phyloP scores from a whole-genome alignment of 2,113 vertebrate species.

The Micronycteris hirsuta region DNA sequence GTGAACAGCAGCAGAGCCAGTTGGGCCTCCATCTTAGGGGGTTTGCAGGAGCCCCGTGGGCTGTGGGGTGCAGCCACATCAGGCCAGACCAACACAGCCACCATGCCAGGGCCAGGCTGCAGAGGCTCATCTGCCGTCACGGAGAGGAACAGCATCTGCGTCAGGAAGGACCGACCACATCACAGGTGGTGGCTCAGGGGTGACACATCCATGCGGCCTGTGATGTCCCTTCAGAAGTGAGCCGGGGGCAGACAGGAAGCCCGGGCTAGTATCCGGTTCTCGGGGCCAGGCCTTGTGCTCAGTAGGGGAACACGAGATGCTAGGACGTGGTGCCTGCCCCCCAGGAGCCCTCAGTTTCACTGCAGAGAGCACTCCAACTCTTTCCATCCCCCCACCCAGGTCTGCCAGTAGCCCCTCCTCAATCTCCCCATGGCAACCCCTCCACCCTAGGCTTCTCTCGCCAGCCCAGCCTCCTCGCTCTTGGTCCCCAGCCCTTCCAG shows the following conservation, averaged over 20 bases:
- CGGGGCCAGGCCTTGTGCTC: neutral
- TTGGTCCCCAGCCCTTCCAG: neutral
- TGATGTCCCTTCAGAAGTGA: slow-evolving; percentile 48
- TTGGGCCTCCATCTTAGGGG: neutral
- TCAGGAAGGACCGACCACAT: slow-evolving; percentile 55
- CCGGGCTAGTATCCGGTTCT: slow-evolving; percentile 10
- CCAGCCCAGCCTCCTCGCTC: neutral
- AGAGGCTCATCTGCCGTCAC: neutral
- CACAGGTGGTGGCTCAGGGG: slow-evolving; percentile 7
- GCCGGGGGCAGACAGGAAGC: slow-evolving; percentile 58
- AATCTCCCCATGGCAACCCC: rapidly evolving
- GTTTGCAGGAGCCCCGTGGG: neutral
- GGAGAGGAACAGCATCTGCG: neutral
- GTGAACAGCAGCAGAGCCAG: neutral
- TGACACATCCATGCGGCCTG: slow-evolving; percentile 44
- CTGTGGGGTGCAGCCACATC: neutral
- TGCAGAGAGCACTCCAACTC: neutral
- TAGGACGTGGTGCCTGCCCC: neutral
- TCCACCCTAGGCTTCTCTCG: rapidly evolving
- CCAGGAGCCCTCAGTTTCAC: neutral
- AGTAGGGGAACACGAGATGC: neutral
- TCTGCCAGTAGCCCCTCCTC: neutral
- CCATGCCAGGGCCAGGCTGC: rapidly evolving
- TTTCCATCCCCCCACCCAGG: neutral
- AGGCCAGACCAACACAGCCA: neutral